These are phyloP conservation scores for Abscondita cerata DNA, from an alignment of 2,888 invertebrate genomes.

Conservation along the genomic window DNA sequence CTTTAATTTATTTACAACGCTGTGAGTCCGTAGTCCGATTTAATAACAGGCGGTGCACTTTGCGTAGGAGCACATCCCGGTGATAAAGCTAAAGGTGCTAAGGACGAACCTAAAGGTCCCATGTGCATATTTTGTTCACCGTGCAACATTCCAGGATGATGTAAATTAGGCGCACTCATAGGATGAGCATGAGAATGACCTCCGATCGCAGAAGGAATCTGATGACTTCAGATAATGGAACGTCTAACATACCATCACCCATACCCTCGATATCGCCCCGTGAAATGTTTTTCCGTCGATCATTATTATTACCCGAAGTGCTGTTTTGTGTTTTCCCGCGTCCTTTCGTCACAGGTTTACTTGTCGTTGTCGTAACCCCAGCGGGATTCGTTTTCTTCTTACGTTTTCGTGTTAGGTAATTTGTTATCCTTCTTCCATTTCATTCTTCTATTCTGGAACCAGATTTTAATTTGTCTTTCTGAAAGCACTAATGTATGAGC, in stretches of 20 bases:
- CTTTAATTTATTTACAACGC: slow-evolving; percentile 64
- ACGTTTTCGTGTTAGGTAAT: slow-evolving; percentile 83
- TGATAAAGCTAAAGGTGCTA: slow-evolving; percentile 64
- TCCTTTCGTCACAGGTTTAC: slow-evolving; percentile 48
- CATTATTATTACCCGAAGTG: slow-evolving; percentile 64
- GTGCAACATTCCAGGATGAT: slow-evolving; percentile 53
- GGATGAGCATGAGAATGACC: slow-evolving; percentile 63
- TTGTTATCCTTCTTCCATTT: slow-evolving; percentile 91
- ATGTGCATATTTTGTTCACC: slow-evolving; percentile 60
- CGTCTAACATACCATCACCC: slow-evolving; percentile 61
- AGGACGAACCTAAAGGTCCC: slow-evolving; percentile 63
- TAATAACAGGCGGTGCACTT: slow-evolving; percentile 68
- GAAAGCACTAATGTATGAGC: slow-evolving; percentile 94
- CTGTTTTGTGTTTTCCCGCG: slow-evolving; percentile 56
- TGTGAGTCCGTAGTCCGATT: slow-evolving; percentile 89
- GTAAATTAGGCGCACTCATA: slow-evolving; percentile 54
- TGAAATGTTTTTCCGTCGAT: slow-evolving; percentile 67
- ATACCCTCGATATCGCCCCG: slow-evolving; percentile 64
- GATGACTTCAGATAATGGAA: slow-evolving; percentile 56
- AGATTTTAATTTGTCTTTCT: slow-evolving; percentile 89
- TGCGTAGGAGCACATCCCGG: slow-evolving; percentile 64
- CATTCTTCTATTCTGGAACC: slow-evolving; percentile 87
- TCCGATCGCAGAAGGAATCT: slow-evolving; percentile 62
- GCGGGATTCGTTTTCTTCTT: slow-evolving; percentile 77
- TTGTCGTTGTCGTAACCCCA: slow-evolving; percentile 65